These are phyloP conservation scores for Trichogramma dendrolimi DNA, from an alignment of 2,888 invertebrate genomes.

Conservation along the genomic window DNA sequence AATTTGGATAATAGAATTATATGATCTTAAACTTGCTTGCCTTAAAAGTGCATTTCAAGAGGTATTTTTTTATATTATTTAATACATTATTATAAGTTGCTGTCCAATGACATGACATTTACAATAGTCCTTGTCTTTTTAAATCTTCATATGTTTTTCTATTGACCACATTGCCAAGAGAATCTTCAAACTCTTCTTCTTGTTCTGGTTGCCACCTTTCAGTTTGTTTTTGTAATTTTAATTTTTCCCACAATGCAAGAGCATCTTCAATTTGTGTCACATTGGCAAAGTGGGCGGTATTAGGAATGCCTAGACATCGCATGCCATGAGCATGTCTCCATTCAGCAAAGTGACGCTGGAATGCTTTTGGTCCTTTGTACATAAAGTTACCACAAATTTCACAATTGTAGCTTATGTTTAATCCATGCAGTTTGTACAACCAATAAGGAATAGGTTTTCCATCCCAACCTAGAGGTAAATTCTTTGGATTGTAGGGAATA, in stretches of 20 bases:
- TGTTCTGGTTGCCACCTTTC: constrained; percentile 96
- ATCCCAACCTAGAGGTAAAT: constrained; percentile 98
- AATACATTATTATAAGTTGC: no score
- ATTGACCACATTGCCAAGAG: constrained; percentile 96
- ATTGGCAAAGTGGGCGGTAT: constrained; percentile 99
- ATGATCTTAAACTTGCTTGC: background rate
- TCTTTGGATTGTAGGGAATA: constrained; percentile 99
- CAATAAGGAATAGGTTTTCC: constrained; percentile 95
- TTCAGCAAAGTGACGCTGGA: constrained; percentile 97
- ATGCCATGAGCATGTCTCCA: constrained; percentile 91
- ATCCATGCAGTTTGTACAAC: constrained; percentile 97
- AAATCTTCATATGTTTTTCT: constrained; percentile 97
- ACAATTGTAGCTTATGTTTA: constrained; percentile 98
- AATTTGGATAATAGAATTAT: background rate
- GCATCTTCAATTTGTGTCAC: constrained; percentile 99
- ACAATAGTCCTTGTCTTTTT: constrained; percentile 94
- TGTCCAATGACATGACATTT: constrained; percentile 40
- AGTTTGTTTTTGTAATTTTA: constrained; percentile 90
- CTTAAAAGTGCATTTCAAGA: constrained; percentile 62
- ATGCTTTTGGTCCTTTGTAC: constrained; percentile 98
- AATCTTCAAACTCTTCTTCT: constrained; percentile 98
- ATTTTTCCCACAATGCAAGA: constrained; percentile 93
- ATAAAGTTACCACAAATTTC: constrained; percentile 99
- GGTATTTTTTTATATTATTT: constrained; percentile 31
- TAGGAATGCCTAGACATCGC: constrained; percentile 98